These are phyloP conservation scores for Holacanthus passer DNA, from an alignment of 2,113 vertebrate genomes.

Conservation along the genomic window DNA sequence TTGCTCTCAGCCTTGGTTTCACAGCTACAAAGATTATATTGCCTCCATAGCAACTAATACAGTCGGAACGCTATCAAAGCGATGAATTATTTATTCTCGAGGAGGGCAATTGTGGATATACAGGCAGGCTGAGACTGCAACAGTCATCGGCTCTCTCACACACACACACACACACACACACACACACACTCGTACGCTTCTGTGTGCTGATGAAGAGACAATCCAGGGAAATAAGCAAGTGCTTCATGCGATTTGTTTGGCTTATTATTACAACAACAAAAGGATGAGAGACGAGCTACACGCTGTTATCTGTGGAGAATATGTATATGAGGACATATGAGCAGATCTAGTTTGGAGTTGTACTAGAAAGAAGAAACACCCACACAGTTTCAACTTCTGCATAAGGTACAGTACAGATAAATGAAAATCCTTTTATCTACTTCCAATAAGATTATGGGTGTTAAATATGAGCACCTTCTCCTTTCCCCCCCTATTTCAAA, in stretches of 20 bases:
- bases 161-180: conserved; percentile 1
- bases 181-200: conserved; percentile 3
- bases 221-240: conserved; percentile 31
- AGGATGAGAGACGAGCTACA: conserved; percentile 25
- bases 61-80: conserved; percentile 55
- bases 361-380: conserved; percentile 8
- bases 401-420: neutral
- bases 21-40: conserved; percentile 32
- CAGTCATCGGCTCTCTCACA: neutral
- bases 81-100: conserved; percentile 75
- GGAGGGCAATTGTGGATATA: conserved; percentile 31
- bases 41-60: conserved; percentile 69
- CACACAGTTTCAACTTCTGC: conserved; percentile 2
- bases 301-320: conserved; percentile 28
- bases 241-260: conserved; percentile 8
- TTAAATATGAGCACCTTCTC: neutral
- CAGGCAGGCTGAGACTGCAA: conserved; percentile 30
- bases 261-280: conserved; percentile 2
- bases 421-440: neutral
- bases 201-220: neutral
- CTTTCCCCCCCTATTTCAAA: neutral
- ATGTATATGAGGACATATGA: no score
- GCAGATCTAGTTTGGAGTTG: conserved; percentile 10
- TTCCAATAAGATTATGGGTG: neutral
- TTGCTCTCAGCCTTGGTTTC: conserved; percentile 10